Conservation (phyloP, 2,888 invertebrate species). For the Augiades crinisus region DNA sequence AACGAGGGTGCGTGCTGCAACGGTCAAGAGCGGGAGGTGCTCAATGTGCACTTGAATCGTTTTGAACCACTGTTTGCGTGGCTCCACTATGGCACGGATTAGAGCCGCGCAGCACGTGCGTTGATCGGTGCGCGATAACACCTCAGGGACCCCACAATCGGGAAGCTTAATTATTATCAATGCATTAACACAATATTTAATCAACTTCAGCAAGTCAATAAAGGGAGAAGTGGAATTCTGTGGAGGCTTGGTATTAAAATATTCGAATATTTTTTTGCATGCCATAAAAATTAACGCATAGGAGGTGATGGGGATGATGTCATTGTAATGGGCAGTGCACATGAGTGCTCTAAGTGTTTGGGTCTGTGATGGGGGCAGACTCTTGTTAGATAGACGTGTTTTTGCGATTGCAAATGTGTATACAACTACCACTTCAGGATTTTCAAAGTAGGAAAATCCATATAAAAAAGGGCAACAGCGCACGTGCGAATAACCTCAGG, state of each 20-base stretch:
- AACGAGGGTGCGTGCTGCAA: not conserved
- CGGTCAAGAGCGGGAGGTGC: not conserved
- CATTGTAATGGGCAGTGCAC: no score
- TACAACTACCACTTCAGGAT: no score
- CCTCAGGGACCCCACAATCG: not conserved
- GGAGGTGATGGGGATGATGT: no score
- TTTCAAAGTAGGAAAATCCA: no score
- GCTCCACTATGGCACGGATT: not conserved
- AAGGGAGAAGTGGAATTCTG: not conserved
- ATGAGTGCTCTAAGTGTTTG: no score
- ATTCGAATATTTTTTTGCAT: no score
- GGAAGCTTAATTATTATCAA: not conserved
- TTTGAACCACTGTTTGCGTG: not conserved
- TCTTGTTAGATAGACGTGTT: no score
- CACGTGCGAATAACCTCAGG: no score
- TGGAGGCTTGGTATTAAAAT: not conserved
- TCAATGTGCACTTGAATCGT: not conserved
- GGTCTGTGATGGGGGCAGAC: no score
- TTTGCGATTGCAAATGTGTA: no score
- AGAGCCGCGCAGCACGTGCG: slow-evolving; percentile 5
- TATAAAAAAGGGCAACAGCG: no score
- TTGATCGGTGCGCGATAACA: slow-evolving; percentile 12
- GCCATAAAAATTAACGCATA: no score
- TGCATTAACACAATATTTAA: slow-evolving; percentile 7
- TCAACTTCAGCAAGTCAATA: slow-evolving; percentile 12